Conservation (phyloP, 23 tunicate genomes). For the Clavelina lepadiformis region DNA sequence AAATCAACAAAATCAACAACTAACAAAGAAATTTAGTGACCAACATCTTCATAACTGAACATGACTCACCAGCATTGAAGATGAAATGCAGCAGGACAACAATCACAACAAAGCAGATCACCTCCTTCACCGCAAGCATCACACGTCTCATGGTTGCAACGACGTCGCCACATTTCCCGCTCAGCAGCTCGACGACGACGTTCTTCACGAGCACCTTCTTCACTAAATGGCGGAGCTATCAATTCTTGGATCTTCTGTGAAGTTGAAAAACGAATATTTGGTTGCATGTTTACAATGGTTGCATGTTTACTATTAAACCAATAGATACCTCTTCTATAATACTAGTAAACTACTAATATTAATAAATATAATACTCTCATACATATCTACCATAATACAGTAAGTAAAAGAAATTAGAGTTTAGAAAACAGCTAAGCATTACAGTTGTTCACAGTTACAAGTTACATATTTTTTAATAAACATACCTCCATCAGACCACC, state of each 20-base stretch:
- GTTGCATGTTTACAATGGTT: background rate
- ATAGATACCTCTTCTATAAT: too few species aligned
- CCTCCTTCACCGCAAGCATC: slow-evolving; percentile 99
- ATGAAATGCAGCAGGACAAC: slow-evolving; percentile 96
- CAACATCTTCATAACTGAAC: too few species aligned
- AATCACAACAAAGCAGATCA: slow-evolving; percentile 92
- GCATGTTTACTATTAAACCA: background rate
- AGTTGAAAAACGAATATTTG: background rate
- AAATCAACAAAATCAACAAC: too few species aligned
- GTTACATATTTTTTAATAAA: too few species aligned
- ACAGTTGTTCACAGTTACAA: too few species aligned
- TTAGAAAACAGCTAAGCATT: too few species aligned
- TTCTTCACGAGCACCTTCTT: slow-evolving; percentile 52
- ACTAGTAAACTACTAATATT: background rate
- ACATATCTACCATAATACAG: too few species aligned
- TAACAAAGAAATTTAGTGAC: too few species aligned
- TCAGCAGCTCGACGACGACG: slow-evolving; percentile 64
- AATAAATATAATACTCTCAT: too few species aligned
- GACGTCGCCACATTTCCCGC: slow-evolving; percentile 82
- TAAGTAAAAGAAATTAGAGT: too few species aligned
- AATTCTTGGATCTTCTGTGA: slow-evolving; percentile 77
- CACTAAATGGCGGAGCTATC: slow-evolving; percentile 87
- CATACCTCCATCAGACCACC: slow-evolving; percentile 94
- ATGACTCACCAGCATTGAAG: slow-evolving; percentile 84
- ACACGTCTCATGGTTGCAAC: slow-evolving; percentile 92